phyloP scores from a whole-genome alignment of 2,113 vertebrate genomes.

The Eolophus roseicapilla region DNA sequence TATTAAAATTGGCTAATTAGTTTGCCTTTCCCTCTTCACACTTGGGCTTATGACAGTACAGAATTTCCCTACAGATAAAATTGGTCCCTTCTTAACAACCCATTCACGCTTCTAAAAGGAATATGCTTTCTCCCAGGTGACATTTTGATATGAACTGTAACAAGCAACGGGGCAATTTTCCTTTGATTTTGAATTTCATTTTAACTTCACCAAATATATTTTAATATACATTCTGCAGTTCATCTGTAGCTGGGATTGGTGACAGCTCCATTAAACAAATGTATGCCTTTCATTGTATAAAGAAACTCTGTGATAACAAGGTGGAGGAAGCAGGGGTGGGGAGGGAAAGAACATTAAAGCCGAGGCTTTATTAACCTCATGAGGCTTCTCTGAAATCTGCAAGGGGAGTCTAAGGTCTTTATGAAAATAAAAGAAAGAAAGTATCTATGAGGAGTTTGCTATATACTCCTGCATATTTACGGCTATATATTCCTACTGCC shows the following conservation, averaged over 20 bases:
- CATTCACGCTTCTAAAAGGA: background rate
- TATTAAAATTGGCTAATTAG: conserved; percentile 55
- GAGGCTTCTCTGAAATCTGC: background rate
- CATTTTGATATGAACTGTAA: background rate
- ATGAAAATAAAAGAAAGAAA: background rate
- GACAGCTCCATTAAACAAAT: background rate
- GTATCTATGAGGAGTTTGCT: background rate
- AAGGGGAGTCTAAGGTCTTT: background rate
- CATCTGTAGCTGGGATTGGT: background rate
- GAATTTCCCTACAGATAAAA: conserved; percentile 2
- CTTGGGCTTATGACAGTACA: background rate
- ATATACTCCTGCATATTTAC: background rate
- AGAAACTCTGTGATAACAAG: background rate
- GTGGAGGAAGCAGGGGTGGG: background rate
- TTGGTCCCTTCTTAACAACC: conserved; percentile 10
- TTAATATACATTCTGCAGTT: background rate
- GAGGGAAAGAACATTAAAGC: background rate
- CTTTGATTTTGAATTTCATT: conserved; percentile 45
- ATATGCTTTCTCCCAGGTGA: background rate
- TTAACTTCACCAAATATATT: background rate
- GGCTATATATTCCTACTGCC: background rate
- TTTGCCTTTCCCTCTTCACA: conserved; percentile 13
- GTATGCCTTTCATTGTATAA: background rate
- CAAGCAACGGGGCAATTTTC: background rate
- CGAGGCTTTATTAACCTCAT: background rate